These are phyloP conservation scores for Macrotis lagotis DNA, from an alignment of 2,113 vertebrate species.

Conservation along the genomic window DNA sequence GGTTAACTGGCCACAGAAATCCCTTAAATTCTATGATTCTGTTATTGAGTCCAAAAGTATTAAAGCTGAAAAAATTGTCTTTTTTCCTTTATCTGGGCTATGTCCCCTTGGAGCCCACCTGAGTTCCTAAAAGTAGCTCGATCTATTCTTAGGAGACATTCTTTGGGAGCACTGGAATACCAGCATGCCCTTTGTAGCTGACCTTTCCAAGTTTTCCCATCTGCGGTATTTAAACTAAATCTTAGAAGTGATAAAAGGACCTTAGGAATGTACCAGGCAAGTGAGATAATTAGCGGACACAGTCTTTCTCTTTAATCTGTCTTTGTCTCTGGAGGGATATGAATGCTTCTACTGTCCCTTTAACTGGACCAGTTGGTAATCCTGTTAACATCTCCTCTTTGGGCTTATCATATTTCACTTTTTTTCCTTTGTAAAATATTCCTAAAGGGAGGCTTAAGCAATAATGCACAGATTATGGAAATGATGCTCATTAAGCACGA, in stretches of 20 bases:
- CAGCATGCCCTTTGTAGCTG: conserved; percentile 65
- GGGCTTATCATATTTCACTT: conserved; percentile 84
- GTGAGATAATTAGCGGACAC: conserved; percentile 78
- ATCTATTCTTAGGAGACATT: conserved; percentile 19
- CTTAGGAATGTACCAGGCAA: conserved; percentile 42
- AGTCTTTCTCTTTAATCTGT: conserved; percentile 74
- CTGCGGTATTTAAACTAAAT: conserved; percentile 72
- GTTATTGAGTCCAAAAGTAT: background rate
- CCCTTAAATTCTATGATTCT: background rate
- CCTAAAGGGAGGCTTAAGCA: conserved; percentile 89
- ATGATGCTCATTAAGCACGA: conserved; percentile 90
- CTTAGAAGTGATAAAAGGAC: conserved; percentile 59
- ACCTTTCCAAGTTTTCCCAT: conserved; percentile 68
- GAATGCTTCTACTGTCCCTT: conserved; percentile 82
- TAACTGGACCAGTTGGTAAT: conserved; percentile 83
- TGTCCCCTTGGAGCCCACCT: fast-evolving
- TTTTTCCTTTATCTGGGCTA: background rate
- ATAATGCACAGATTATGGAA: conserved; percentile 94
- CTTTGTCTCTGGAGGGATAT: conserved; percentile 78
- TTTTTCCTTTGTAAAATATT: conserved; percentile 87
- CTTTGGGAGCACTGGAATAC: conserved; percentile 56
- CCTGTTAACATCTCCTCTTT: conserved; percentile 82
- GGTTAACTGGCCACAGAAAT: background rate
- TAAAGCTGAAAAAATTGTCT: background rate
- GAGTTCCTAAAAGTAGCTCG: background rate